Evolutionary conservation across 2,888 invertebrate species (phyloP).

Genomic region (Eupithecia insigniata): DNA sequence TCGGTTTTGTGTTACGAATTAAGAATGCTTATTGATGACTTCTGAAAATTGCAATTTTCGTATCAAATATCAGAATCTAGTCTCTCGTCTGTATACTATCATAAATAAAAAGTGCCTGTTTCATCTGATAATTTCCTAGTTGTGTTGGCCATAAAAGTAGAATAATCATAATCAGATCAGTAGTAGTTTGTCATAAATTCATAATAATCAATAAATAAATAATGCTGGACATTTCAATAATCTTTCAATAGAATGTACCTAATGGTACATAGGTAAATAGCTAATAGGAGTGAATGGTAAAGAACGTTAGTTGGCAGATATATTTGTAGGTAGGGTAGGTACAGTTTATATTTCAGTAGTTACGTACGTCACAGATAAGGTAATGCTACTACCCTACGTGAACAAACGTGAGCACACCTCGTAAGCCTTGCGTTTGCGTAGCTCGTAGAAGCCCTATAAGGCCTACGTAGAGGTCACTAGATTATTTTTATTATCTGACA

Average conservation of each 20-base stretch:
- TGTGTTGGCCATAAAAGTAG: not conserved
- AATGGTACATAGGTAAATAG: too few relatives aligned
- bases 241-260: too few relatives aligned
- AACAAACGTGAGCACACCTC: not conserved
- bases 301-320: not conserved
- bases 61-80: not conserved
- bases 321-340: not conserved
- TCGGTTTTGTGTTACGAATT: not conserved
- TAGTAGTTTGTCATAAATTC: too few relatives aligned
- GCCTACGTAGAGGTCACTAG: constrained; percentile 21
- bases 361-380: too few relatives aligned
- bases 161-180: not conserved
- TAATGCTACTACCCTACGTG: too few relatives aligned
- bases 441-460: constrained; percentile 26
- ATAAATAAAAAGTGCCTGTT: not conserved
- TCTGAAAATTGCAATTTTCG: not conserved
- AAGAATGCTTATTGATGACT: not conserved
- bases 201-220: too few relatives aligned
- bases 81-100: too few relatives aligned
- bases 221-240: too few relatives aligned
- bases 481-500: constrained; percentile 18
- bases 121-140: not conserved
- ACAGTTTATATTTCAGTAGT: too few relatives aligned
- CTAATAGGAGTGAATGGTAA: not conserved
- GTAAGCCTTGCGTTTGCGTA: not conserved